Evolutionary conservation across 92 coral and sea anemone species (phyloP), one percentile per base, ranked within the genome.

Genomic region (Hydrozoanthus gracilis): DNA sequence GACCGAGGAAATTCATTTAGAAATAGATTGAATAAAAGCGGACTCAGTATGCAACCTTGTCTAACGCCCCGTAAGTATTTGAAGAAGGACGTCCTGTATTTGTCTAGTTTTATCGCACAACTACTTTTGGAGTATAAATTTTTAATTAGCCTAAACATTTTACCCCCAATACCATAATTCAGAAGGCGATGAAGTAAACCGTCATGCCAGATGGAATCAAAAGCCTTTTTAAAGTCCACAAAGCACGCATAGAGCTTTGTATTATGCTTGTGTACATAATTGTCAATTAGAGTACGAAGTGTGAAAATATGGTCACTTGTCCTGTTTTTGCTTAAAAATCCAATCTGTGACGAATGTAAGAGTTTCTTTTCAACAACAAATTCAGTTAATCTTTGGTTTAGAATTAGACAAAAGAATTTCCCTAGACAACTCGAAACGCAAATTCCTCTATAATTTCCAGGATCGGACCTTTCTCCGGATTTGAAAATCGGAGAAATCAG

Each of bases 381-480:
- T 47, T 73, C 78, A 2, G 79, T 74, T 51, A 74, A 74, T 4
- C 79, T 50, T 5, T 50, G 16, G 51, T 74, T 74, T 49, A 50
- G 20, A 16, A 74, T 74, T 0, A 74, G 14, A 51, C 79, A 50
- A 61, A 74, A 74, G 17, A 50, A 74, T 49, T 73, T 73, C 47
- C 78, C 79, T 44, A 74, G 8, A 20, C 79, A 74, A 44, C 79
- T 50, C 4, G 79, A 74, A 44, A 74, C 44, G 8, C 76, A 44
- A 47, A 71, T 71, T 71, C 54, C 87, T 71, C 79, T 70, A 60
- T 83, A 83, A 12, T 27, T 85, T 85, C 64, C 71, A 56, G 82
- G 71, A 54, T 84, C 82, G 13, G 6, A 3, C 44, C 44, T 72
- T 4, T 73, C 71, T 6, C 88, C 88, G 6, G 87, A 66, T 69